Percentiles rank a stretch among this genome's conserved stretches.
Conservation (phyloP, 2,888 invertebrate genomes). For the Leptinotarsa juncta region DNA sequence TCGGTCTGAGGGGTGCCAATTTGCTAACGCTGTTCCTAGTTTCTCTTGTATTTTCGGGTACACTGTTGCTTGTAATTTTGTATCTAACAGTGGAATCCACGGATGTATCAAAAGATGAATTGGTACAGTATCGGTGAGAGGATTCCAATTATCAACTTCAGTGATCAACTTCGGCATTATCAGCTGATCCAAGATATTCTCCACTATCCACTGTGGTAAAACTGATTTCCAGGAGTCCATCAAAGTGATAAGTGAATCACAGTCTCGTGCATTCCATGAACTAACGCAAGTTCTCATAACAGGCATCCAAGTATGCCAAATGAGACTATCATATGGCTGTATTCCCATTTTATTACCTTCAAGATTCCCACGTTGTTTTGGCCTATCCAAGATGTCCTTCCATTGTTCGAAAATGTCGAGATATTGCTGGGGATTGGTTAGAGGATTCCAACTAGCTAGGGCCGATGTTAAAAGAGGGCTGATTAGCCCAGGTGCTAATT, state of each 20-base stretch:
- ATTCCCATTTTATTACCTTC: constrained; percentile 67
- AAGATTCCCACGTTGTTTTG: constrained; percentile 61
- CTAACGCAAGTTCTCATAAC: constrained; percentile 77
- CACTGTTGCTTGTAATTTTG: constrained; percentile 67
- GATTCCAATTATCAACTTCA: constrained; percentile 94
- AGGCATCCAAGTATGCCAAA: constrained; percentile 95
- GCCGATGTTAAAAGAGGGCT: constrained; percentile 84
- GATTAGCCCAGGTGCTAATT: constrained; percentile 86
- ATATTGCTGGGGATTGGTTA: constrained; percentile 75
- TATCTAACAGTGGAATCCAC: constrained; percentile 85
- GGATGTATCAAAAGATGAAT: constrained; percentile 98
- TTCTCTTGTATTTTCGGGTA: constrained; percentile 94
- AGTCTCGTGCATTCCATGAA: constrained; percentile 85
- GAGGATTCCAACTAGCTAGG: constrained; percentile 83
- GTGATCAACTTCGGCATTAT: constrained; percentile 80
- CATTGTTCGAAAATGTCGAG: constrained; percentile 77
- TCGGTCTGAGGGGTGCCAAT: constrained; percentile 95
- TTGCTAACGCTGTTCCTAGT: constrained; percentile 86
- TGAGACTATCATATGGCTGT: constrained; percentile 82
- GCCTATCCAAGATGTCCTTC: constrained; percentile 72
- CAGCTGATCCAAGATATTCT: constrained; percentile 84
- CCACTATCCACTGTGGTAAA: constrained; percentile 85
- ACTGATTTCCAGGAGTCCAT: constrained; percentile 85
- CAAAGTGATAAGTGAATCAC: constrained; percentile 81
- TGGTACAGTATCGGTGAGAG: constrained; percentile 92